phyloP scores from a whole-genome alignment of 1,140 invertebrate genomes.

The Papilio polytes region DNA sequence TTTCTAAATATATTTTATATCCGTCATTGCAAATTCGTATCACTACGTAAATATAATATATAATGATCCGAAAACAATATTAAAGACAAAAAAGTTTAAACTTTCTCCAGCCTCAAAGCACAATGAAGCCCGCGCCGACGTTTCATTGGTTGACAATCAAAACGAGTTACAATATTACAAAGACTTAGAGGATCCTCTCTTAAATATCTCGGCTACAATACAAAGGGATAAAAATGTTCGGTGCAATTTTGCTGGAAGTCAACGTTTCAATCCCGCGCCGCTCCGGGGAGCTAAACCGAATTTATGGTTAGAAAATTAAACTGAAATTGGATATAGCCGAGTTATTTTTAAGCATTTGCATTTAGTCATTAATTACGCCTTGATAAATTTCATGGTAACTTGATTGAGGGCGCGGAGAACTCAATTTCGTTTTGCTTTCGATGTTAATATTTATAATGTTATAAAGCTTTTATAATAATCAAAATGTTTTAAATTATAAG shows the following conservation, averaged over 20 bases:
- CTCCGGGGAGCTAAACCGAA: slow-evolving; percentile 79
- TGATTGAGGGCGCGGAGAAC: slow-evolving; percentile 45
- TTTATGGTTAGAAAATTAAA: slow-evolving; percentile 82
- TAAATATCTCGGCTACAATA: slow-evolving; percentile 71
- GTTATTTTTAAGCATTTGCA: slow-evolving; percentile 72
- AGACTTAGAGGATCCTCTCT: slow-evolving; percentile 68
- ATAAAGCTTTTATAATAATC: slow-evolving; percentile 6
- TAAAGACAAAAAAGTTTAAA: neutral
- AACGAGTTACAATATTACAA: slow-evolving; percentile 70
- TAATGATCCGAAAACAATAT: neutral
- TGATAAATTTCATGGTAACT: slow-evolving; percentile 63
- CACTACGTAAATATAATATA: too few relatives aligned
- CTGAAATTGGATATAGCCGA: slow-evolving; percentile 78
- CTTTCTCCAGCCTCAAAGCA: slow-evolving; percentile 5
- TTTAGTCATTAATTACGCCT: slow-evolving; percentile 56
- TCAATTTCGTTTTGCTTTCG: slow-evolving; percentile 38
- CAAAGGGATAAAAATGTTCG: slow-evolving; percentile 80
- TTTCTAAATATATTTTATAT: too few relatives aligned
- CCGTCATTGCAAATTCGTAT: too few relatives aligned
- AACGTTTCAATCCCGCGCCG: slow-evolving; percentile 68
- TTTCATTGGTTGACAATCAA: slow-evolving; percentile 66
- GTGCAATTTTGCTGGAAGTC: slow-evolving; percentile 74
- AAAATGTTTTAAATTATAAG: neutral
- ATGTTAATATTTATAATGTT: slow-evolving; percentile 20
- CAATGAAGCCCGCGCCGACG: slow-evolving; percentile 41